Percentiles rank a stretch among this genome's conserved stretches.
These are phyloP conservation scores for Natrix natrix DNA, from an alignment of 2,797 vertebrate genomes.

Conservation along the genomic window DNA sequence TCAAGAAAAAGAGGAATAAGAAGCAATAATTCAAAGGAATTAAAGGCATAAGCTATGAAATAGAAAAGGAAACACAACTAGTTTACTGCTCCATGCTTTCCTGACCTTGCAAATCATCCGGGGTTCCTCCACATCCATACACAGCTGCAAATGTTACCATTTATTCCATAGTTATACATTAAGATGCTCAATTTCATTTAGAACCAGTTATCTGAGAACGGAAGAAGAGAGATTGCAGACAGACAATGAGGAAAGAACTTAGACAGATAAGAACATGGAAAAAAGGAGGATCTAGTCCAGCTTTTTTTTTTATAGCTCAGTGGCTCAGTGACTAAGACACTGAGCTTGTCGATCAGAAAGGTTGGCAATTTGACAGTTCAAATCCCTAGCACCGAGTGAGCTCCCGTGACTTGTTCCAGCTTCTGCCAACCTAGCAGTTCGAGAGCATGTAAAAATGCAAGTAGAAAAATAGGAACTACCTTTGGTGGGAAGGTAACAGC, in stretches of 20 bases:
- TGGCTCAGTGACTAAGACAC: too few relatives aligned
- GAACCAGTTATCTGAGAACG: not conserved
- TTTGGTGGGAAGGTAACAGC: too few relatives aligned
- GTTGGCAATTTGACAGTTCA: too few relatives aligned
- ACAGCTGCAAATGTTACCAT: not conserved
- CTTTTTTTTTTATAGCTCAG: too few relatives aligned
- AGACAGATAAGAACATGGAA: not conserved
- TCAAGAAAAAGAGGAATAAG: not conserved
- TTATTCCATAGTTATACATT: not conserved
- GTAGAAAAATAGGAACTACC: too few relatives aligned
- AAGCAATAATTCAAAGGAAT: not conserved
- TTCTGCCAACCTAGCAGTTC: too few relatives aligned
- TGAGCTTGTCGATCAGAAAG: too few relatives aligned
- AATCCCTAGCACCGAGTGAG: too few relatives aligned
- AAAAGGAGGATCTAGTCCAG: not conserved
- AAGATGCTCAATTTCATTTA: not conserved
- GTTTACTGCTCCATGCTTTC: not conserved
- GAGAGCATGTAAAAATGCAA: too few relatives aligned
- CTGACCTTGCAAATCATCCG: not conserved
- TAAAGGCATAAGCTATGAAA: not conserved
- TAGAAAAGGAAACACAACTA: not conserved
- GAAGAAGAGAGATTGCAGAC: not conserved
- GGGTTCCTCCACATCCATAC: not conserved
- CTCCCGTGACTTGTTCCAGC: too few relatives aligned
- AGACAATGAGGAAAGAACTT: not conserved